Evolutionary conservation across 2,113 vertebrate species (phyloP).

Genomic region (Pterocles orientalis): DNA sequence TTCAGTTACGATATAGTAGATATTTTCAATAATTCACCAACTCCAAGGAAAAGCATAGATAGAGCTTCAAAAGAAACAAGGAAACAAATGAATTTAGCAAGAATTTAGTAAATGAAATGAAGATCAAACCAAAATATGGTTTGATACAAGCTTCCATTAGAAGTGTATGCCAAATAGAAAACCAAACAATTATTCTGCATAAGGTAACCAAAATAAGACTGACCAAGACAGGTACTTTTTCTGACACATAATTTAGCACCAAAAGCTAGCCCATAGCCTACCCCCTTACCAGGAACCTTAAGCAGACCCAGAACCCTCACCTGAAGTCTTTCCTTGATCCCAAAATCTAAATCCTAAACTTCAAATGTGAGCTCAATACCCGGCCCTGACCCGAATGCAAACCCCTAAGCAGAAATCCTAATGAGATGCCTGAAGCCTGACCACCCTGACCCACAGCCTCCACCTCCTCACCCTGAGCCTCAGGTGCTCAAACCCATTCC

Average conservation of each 20-base stretch:
- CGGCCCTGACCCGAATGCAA: not conserved
- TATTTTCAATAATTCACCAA: not conserved
- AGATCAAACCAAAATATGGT: no score
- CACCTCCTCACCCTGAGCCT: not conserved
- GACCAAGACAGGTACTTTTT: not conserved
- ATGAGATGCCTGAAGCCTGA: not conserved
- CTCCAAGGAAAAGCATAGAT: not conserved
- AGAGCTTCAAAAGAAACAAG: not conserved
- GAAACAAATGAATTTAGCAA: not conserved
- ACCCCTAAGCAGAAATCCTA: not conserved
- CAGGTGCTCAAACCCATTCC: not conserved
- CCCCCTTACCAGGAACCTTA: not conserved
- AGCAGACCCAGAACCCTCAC: not conserved
- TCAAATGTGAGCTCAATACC: not conserved
- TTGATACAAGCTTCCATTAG: no score
- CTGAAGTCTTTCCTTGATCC: not conserved
- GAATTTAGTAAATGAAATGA: not conserved
- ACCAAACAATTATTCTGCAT: not conserved
- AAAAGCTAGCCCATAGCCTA: not conserved
- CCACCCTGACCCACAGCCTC: not conserved
- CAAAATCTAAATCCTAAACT: not conserved
- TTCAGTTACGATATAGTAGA: not conserved
- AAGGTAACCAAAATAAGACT: not conserved
- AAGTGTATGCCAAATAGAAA: not conserved
- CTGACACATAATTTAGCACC: rapidly evolving